A percentile compares a stretch with the other conserved stretches of the same genome.
These are phyloP conservation scores for Drosophila sp. DNA, from an alignment of 1,140 invertebrate species.

Conservation along the genomic window DNA sequence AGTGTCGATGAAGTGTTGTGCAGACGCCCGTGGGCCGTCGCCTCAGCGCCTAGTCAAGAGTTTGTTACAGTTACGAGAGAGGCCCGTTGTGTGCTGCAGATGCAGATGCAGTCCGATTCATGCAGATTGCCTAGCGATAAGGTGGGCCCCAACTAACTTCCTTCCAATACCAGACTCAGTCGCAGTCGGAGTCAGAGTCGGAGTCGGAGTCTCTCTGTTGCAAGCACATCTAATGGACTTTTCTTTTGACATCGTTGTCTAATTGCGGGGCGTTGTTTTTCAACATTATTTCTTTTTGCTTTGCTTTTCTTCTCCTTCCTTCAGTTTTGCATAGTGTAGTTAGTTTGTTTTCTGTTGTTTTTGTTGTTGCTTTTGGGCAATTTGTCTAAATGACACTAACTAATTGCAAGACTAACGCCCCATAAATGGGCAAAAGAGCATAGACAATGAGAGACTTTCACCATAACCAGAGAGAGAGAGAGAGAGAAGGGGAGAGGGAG, in stretches of 20 bases:
- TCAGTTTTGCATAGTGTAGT: slow-evolving; percentile 17
- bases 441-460: slow-evolving; percentile 73
- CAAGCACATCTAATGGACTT: slow-evolving; percentile 62
- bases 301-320: slow-evolving; percentile 33
- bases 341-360: slow-evolving; percentile 34
- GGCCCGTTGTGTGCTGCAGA: slow-evolving; percentile 29
- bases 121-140: slow-evolving; percentile 57
- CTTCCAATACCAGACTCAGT: background rate
- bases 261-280: slow-evolving; percentile 66
- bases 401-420: slow-evolving; percentile 77
- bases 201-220: slow-evolving; percentile 7
- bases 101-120: slow-evolving; percentile 34
- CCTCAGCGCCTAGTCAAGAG: slow-evolving; percentile 26
- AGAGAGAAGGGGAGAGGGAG: background rate
- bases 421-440: slow-evolving; percentile 57
- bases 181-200: background rate
- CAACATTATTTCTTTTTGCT: slow-evolving; percentile 40
- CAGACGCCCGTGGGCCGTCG: slow-evolving; percentile 72
- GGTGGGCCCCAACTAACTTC: slow-evolving; percentile 3
- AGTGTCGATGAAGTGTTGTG: slow-evolving; percentile 61
- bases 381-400: slow-evolving; percentile 80
- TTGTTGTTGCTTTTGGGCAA: slow-evolving; percentile 55
- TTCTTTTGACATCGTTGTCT: slow-evolving; percentile 71
- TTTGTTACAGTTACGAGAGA: slow-evolving; percentile 54
- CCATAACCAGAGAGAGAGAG: slow-evolving; percentile 20